Evolutionary conservation across 2,888 invertebrate species (phyloP), one percentile per base, ranked within the genome.

Genomic region (Tachina grossa): DNA sequence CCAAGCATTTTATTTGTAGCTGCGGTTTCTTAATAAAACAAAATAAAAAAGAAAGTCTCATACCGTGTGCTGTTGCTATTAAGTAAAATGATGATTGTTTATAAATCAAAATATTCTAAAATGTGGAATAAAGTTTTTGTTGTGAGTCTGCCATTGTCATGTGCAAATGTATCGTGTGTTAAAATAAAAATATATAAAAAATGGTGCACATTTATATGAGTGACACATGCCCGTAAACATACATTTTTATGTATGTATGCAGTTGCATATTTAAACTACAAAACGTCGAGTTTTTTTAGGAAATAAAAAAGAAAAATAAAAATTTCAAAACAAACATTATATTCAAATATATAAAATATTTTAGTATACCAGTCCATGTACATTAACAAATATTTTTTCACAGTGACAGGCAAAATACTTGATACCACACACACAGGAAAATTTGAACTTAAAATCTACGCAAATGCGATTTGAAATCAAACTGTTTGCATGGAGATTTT

Each of bases 31-130:
- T 39, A 19, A 19, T 31, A 31, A 6, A 31, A 31, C 31, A 31
- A 31, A 31, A 31, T 6, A 6, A 31, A 31, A 31, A 49, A 80
- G 49, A 43, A 19, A n/a, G 9, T 59, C 16, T 13, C 22, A 65
- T 16, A 65, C 39, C 72, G 66, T 80, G 80, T 74, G 79, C 55
- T 55, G 41, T 47, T 80, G 55, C 41, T 22, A 49, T 80, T 75
- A 49, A 22, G 51, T 19, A n/a, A 68, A 68, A 75, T 81, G 53
- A 81, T 68, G 61, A 75, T 47, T 61, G 81, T 53, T 81, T 22
- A 59, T 75, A 81, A 75, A 81, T 81, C 81, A 75, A 81, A 81
- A 74, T 66, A 57, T 66, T 53, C 16, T 49, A 72, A 65, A 80
- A 66, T 59, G 47, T 66, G 57, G 49, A 22, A 66, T 59, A 57